phyloP scores from a whole-genome alignment of 2,888 invertebrate genomes.

The Protodeltote pygarga region DNA sequence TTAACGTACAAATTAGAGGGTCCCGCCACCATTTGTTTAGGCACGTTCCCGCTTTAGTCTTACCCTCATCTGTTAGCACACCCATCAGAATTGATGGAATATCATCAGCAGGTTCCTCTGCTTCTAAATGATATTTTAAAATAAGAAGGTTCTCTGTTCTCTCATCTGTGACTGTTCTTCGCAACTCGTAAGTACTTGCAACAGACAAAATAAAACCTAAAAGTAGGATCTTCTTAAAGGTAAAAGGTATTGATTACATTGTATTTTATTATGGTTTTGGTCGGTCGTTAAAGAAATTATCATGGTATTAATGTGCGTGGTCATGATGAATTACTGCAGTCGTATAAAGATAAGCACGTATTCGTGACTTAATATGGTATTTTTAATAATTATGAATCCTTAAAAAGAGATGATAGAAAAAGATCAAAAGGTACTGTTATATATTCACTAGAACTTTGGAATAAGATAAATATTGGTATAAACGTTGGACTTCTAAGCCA shows the following conservation, averaged over 20 bases:
- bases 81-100: constrained; percentile 37
- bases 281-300: constrained; percentile 31
- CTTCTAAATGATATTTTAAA: constrained; percentile 30
- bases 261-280: constrained; percentile 33
- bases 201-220: constrained; percentile 34
- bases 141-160: constrained; percentile 29
- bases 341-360: background rate
- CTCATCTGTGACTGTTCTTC: constrained; percentile 39
- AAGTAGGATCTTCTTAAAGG: constrained; percentile 18
- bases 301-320: constrained; percentile 5
- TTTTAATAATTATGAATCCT: too few species aligned
- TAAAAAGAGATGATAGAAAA: too few species aligned
- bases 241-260: constrained; percentile 36
- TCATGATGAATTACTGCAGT: constrained; percentile 1
- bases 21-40: constrained; percentile 42
- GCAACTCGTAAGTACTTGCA: constrained; percentile 24
- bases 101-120: constrained; percentile 24
- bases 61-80: constrained; percentile 36
- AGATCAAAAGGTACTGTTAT: too few species aligned
- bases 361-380: too few species aligned
- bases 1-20: constrained; percentile 69
- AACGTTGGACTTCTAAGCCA: background rate
- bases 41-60: constrained; percentile 44
- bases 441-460: too few species aligned
- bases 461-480: background rate